Evolutionary conservation across 2,888 invertebrate species (phyloP), one percentile per base, ranked within the genome.

Genomic region (Cryptops parisi): DNA sequence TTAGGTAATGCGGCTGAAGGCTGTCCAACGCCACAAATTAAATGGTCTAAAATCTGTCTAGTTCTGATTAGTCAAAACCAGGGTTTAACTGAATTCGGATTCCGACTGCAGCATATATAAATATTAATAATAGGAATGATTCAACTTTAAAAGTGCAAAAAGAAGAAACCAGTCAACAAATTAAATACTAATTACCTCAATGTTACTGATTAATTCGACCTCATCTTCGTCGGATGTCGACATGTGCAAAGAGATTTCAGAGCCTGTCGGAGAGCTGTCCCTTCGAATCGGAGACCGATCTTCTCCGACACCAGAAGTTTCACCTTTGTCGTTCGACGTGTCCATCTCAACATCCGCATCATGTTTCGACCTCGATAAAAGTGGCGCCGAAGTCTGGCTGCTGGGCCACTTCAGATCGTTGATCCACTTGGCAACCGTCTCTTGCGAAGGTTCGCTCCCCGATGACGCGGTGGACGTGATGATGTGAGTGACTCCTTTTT

Each of bases 391-490:
- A n/a, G n/a, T n/a, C n/a, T n/a, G n/a, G n/a, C n/a, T n/a, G n/a
- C n/a, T n/a, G n/a, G n/a, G n/a, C 15, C 33, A 9, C 33, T 45
- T 45, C 19, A 45, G 23, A 45, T n/a, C 45, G 6, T 45, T 21
- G 23, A 45, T 45, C 45, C 45, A 45, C 23, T 22, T 17, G 5
- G 45, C 45, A 17, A 45, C 45, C 5, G 45, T 45, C 22, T 45
- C 45, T 22, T 45, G 21, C 5, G 17, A 21, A 6, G 45, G 45
- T 22, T 22, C 5, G 6, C 23, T 24, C 6, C 12, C 15, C 23
- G 23, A 6, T 21, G 45, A 6, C 15, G 33, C 6, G 15, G 33
- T 33, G 15, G 15, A 33, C 15, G n/a, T n/a, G n/a, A n/a, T n/a
- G n/a, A n/a, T n/a, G n/a, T n/a, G n/a, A n/a, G n/a, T n/a, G n/a